Evolutionary conservation across 1,140 invertebrate species (phyloP).

Genomic region (Pachypsylla venusta): DNA sequence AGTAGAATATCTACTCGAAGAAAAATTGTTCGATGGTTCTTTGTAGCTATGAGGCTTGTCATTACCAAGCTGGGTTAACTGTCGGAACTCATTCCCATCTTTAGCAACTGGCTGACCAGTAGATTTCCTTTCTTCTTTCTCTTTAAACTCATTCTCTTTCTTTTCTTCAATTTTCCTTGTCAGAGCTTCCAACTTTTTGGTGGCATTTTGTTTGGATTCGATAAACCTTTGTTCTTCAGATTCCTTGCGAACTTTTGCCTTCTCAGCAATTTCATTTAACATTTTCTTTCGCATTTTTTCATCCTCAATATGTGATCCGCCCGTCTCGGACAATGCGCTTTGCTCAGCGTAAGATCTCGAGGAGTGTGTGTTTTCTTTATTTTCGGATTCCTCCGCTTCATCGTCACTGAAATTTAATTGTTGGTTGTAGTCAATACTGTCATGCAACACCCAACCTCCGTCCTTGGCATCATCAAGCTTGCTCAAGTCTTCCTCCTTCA

Average conservation of each 20-base stretch:
- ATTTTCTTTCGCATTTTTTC: conserved; percentile 18
- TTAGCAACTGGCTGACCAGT: conserved; percentile 11
- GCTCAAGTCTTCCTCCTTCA: conserved; percentile 80
- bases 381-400: conserved; percentile 39
- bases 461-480: conserved; percentile 82
- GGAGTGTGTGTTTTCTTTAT: conserved; percentile 24
- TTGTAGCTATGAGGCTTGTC: not conserved
- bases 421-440: conserved; percentile 91
- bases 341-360: not conserved
- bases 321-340: conserved; percentile 27
- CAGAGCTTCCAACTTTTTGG: conserved; percentile 24
- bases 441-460: conserved; percentile 77
- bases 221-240: conserved; percentile 35
- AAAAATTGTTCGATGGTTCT: conserved; percentile 11
- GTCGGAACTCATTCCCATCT: conserved; percentile 27
- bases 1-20: not conserved
- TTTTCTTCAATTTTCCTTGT: conserved; percentile 16
- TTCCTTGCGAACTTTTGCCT: conserved; percentile 3
- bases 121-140: conserved; percentile 7
- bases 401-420: conserved; percentile 89
- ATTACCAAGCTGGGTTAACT: conserved; percentile 31
- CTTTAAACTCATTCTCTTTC: conserved; percentile 11
- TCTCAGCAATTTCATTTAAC: conserved; percentile 15
- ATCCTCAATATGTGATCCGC: not conserved
- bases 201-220: conserved; percentile 35